Conservation (phyloP, 2,113 vertebrate genomes). For the Nothobranchius furzeri region DNA sequence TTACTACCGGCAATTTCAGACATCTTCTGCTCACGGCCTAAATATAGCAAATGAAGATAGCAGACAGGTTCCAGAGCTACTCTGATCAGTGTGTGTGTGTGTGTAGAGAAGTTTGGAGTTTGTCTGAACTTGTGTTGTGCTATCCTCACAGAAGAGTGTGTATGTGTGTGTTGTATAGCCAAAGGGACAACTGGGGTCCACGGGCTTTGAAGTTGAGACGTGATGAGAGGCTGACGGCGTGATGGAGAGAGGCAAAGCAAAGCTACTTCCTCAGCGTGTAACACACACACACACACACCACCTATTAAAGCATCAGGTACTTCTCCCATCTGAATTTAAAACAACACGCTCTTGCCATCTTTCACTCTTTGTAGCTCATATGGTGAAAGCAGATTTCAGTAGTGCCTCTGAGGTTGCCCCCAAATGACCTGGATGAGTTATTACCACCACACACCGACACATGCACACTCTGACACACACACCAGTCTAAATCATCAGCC, state of each 20-base stretch:
- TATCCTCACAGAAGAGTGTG: constrained; percentile 21
- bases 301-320: constrained; percentile 40
- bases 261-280: constrained; percentile 52
- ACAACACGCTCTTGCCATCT: constrained; percentile 1
- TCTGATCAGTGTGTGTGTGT: constrained; percentile 42
- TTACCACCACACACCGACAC: constrained; percentile 11
- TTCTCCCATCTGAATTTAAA: constrained; percentile 23
- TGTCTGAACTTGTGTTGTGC: constrained; percentile 47
- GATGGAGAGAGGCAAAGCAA: constrained; percentile 59
- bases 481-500: constrained; percentile 49
- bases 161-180: constrained; percentile 47
- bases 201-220: constrained; percentile 76
- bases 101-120: constrained; percentile 39
- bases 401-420: constrained; percentile 46
- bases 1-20: constrained; percentile 74
- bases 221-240: constrained; percentile 68
- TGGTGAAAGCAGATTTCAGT: constrained; percentile 22
- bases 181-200: constrained; percentile 68
- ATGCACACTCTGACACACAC: constrained; percentile 2
- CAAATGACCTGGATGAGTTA: constrained; percentile 58
- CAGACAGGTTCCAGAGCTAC: constrained; percentile 66
- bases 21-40: constrained; percentile 72
- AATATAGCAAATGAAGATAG: constrained; percentile 76
- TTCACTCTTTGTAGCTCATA: constrained; percentile 13
- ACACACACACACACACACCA: constrained; percentile 4